A percentile compares a stretch with the other conserved stretches of the same genome.
Conservation (phyloP, 2,113 vertebrate species). For the Cryptotis parvus region DNA sequence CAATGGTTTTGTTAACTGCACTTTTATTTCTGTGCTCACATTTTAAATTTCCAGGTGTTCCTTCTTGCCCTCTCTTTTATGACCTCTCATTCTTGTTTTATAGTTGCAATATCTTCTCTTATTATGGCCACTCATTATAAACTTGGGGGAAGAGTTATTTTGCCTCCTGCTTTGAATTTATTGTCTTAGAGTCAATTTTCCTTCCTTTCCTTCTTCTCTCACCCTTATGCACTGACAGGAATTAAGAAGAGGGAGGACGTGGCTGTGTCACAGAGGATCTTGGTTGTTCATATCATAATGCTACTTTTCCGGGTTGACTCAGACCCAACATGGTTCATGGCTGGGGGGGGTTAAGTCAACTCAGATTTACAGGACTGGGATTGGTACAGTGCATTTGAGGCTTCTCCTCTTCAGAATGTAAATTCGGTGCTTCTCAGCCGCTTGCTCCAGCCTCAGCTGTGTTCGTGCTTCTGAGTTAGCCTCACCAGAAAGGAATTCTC, state of each 20-base stretch:
- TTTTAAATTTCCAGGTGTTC: neutral
- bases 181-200: neutral
- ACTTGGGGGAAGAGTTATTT: neutral
- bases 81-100: neutral
- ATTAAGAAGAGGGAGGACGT: neutral
- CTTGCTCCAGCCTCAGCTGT: neutral
- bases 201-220: neutral
- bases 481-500: neutral
- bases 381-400: neutral
- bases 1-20: neutral
- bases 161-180: neutral
- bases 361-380: too few relatives aligned
- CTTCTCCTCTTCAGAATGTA: neutral
- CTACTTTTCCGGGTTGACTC: neutral
- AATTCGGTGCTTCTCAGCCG: neutral
- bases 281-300: neutral
- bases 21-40: neutral
- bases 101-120: neutral
- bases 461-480: neutral
- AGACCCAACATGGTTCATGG: neutral
- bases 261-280: neutral
- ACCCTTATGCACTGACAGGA: too few relatives aligned
- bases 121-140: neutral
- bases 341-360: neutral
- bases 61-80: slow-evolving; percentile 10